Percentiles rank a stretch among this genome's conserved stretches.
Conservation (phyloP, 1,140 invertebrate species). For the Neotoxoptera formosana region DNA sequence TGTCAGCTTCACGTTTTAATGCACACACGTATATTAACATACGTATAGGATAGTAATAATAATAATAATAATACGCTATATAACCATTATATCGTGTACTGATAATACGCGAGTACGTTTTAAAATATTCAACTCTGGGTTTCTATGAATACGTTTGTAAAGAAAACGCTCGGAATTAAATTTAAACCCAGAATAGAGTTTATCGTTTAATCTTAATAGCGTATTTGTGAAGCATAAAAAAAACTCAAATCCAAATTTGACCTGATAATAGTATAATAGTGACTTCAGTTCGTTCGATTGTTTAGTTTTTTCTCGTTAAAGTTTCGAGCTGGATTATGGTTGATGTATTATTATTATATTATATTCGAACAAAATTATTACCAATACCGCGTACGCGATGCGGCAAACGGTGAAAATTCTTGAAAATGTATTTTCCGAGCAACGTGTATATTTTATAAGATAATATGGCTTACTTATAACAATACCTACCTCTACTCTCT, state of each 20-base stretch:
- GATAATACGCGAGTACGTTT: background rate
- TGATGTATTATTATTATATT: too few species aligned
- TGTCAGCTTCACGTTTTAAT: background rate
- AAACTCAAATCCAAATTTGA: background rate
- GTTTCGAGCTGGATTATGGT: background rate
- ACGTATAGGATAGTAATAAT: background rate
- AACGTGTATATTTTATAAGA: background rate
- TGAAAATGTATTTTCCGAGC: too few species aligned
- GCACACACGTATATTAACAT: background rate
- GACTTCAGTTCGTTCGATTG: background rate
- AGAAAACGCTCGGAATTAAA: background rate
- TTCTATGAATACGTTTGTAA: background rate
- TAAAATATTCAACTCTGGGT: background rate
- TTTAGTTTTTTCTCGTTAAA: background rate
- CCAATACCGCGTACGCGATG: too few species aligned
- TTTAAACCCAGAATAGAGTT: background rate
- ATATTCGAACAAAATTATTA: too few species aligned
- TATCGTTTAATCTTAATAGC: background rate
- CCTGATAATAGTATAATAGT: background rate
- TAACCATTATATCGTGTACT: too few species aligned
- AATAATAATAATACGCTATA: too few species aligned
- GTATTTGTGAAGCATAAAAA: background rate
- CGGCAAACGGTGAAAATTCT: too few species aligned
- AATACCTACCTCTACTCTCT: background rate
- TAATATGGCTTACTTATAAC: background rate